These are phyloP conservation scores for Rhopalosiphum nymphaeae DNA, from an alignment of 2,888 invertebrate species.

Conservation along the genomic window DNA sequence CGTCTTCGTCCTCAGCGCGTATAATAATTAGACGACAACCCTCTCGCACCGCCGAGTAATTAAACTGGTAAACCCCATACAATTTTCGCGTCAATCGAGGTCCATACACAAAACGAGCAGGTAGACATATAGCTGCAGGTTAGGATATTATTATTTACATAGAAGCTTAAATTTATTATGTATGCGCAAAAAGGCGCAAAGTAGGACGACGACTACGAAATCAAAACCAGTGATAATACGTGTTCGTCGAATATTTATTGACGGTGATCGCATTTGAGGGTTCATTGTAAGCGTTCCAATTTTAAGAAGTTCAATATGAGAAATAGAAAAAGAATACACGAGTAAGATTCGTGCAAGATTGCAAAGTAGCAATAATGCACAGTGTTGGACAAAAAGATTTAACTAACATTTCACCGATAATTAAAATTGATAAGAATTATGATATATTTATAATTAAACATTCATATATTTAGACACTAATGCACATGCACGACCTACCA, in stretches of 20 bases:
- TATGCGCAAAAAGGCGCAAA: not conserved
- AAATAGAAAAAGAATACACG: not conserved
- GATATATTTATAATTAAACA: not conserved
- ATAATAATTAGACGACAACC: conserved; percentile 27
- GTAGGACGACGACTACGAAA: not conserved
- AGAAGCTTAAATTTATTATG: not conserved
- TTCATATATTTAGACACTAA: not conserved
- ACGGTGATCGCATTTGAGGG: too few species aligned
- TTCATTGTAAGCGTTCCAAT: not conserved
- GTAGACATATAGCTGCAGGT: not conserved
- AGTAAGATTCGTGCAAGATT: not conserved
- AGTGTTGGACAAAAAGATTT: not conserved
- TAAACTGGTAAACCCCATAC: not conserved
- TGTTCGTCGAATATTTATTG: not conserved
- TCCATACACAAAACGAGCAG: not conserved
- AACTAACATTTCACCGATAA: not conserved
- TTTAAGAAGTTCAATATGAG: not conserved
- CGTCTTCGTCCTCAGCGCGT: not conserved
- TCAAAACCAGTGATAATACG: not conserved
- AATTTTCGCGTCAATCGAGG: conserved; percentile 18
- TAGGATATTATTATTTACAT: not conserved
- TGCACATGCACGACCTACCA: too few species aligned
- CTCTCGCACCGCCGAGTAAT: not conserved
- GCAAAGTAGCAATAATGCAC: not conserved
- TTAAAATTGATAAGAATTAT: not conserved